Percentiles rank a stretch among this genome's conserved stretches.
These are phyloP conservation scores for Drosophila guanche DNA, from an alignment of 1,140 invertebrate genomes.

Conservation along the genomic window DNA sequence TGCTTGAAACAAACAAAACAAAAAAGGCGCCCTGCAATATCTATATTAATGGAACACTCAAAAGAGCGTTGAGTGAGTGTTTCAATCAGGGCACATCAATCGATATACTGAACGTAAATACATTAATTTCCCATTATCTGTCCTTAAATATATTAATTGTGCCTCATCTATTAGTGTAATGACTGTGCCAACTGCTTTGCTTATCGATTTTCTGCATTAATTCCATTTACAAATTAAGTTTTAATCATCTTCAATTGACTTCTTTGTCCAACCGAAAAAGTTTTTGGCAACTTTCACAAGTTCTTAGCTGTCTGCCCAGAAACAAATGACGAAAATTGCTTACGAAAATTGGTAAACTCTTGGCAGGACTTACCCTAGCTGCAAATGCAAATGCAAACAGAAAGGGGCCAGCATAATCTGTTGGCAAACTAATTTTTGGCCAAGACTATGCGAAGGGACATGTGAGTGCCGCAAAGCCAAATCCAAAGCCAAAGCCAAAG, in stretches of 20 bases:
- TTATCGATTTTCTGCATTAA: conserved; percentile 53
- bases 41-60: too few relatives aligned
- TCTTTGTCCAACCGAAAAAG: conserved; percentile 17
- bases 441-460: conserved; percentile 20
- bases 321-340: conserved; percentile 30
- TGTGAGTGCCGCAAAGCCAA: conserved; percentile 2
- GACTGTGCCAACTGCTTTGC: conserved; percentile 23
- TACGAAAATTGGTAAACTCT: not conserved
- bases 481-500: conserved; percentile 4
- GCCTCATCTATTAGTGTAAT: conserved; percentile 6
- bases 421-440: conserved; percentile 24
- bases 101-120: conserved; percentile 28
- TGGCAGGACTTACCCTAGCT: conserved; percentile 1
- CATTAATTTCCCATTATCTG: not conserved
- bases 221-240: conserved; percentile 49
- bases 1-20: too few relatives aligned
- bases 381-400: conserved; percentile 19
- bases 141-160: conserved; percentile 14
- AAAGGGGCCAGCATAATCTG: conserved; percentile 21
- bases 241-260: conserved; percentile 46
- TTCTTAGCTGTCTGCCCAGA: not conserved
- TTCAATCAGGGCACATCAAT: conserved; percentile 13
- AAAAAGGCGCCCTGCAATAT: too few relatives aligned
- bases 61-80: not conserved
- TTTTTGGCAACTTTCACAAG: conserved; percentile 33